Evolutionary conservation across 2,888 invertebrate genomes (phyloP).

Genomic region (Epiperipatus broadwayi): DNA sequence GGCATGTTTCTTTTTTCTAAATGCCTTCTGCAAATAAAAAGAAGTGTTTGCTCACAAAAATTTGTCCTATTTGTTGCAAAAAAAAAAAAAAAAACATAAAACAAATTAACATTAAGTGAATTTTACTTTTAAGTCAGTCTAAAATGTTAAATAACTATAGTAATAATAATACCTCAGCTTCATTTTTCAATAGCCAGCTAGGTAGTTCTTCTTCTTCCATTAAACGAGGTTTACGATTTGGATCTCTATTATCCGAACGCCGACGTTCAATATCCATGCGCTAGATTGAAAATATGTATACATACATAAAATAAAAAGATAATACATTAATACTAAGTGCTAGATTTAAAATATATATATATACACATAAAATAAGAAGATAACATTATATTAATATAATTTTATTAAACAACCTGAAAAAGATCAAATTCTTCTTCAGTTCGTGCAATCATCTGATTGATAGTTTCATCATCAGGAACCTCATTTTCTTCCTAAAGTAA

Average conservation of each 20-base stretch:
- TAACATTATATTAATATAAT: not conserved
- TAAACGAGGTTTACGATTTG: constrained; percentile 31
- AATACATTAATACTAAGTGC: not conserved
- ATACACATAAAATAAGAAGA: too few species aligned
- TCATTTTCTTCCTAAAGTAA: constrained; percentile 36
- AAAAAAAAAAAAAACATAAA: constrained; percentile 6
- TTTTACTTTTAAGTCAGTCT: too few species aligned
- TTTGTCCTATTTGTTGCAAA: too few species aligned
- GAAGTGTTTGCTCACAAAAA: too few species aligned
- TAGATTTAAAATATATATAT: not conserved
- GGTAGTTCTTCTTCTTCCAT: constrained; percentile 34
- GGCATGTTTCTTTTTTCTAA: too few species aligned
- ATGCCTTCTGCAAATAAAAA: too few species aligned
- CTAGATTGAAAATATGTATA: constrained; percentile 19
- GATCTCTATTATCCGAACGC: constrained; percentile 25
- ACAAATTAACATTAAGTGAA: too few species aligned
- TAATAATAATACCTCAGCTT: too few species aligned
- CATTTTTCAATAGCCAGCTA: constrained; percentile 29
- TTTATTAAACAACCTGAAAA: constrained; percentile 19
- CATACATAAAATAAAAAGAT: too few species aligned
- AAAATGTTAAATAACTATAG: too few species aligned
- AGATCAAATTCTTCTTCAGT: constrained; percentile 34
- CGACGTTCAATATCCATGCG: constrained; percentile 34
- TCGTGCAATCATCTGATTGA: constrained; percentile 36
- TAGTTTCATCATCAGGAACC: constrained; percentile 36